Evolutionary conservation across 2,113 vertebrate species (phyloP), one percentile per base, ranked within the genome.

Genomic region (Elgaria multicarinata): DNA sequence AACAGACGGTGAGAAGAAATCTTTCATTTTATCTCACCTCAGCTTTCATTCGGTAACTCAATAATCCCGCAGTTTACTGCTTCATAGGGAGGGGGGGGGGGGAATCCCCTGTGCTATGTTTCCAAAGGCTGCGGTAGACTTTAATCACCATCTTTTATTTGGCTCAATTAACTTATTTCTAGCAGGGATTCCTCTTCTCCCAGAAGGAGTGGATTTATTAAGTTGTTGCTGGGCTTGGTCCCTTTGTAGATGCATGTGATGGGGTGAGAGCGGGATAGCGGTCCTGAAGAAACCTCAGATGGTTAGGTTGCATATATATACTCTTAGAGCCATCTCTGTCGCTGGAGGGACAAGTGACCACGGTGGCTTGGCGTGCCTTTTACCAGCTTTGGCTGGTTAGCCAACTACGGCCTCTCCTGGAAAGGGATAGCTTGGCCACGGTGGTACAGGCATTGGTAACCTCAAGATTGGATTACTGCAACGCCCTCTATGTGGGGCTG

Each of bases 21-120:
- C 66, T 89, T 91, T 26, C 50, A 9, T 72, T 90, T 81, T 26
- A 33, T 44, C 90, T 93, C 55, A 89, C 55, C 79, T 44, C 36
- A 33, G 62, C 10, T 91, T 8, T 76, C 13, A 69, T 64, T 36
- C 0, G 91, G 91, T 75, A 90, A 46, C 62, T 81, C 16, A 22
- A 14, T 42, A 66, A 46, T 24, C 62, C 82, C 33, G 66, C 16
- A 42, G 18, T 22, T 31, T 36, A 14, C n/a, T 33, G 53, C 33
- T 20, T 39, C 39, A 14, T 6, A 26, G 28, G 6, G 24, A 20
- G 1, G 7, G 33, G 28, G 6, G 24, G 18, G 1, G 7, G 24
- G 26, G 12, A 24, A 22, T 53, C n/a, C 39, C 44, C 31, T 46
- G 46, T 55, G 36, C 14, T 3, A 1, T 26, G 24, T 72, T 72